A percentile compares a stretch with the other conserved stretches of the same genome.
Conservation (phyloP, 2,113 vertebrate genomes). For the Tragulus kanchil region DNA sequence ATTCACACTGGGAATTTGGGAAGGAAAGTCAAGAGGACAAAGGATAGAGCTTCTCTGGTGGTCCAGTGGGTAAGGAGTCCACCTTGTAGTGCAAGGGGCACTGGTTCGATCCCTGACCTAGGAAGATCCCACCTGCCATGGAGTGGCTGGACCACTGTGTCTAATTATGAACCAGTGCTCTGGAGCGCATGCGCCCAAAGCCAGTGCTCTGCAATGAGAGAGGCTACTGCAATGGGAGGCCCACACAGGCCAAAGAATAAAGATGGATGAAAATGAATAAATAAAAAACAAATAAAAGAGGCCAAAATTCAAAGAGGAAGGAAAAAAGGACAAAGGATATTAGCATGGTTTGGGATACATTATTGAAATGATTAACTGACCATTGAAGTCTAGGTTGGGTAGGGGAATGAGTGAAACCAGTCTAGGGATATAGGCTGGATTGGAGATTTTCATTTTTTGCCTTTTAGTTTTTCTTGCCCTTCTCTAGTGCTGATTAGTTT, state of each 20-base stretch:
- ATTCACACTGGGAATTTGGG: background rate
- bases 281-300: too few relatives aligned
- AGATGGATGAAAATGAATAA: too few relatives aligned
- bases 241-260: too few relatives aligned
- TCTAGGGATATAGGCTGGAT: background rate
- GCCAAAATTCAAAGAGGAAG: background rate
- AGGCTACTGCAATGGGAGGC: too few relatives aligned
- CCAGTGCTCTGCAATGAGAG: too few relatives aligned
- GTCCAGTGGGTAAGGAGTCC: too few relatives aligned
- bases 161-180: too few relatives aligned
- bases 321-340: background rate
- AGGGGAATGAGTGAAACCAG: background rate
- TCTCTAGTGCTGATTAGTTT: background rate
- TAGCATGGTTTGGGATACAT: background rate
- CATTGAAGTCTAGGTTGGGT: background rate
- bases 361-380: background rate
- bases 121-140: too few relatives aligned
- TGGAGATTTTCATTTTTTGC: slow-evolving; percentile 1
- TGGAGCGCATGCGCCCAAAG: too few relatives aligned
- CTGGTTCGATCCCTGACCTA: too few relatives aligned
- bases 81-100: too few relatives aligned
- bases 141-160: too few relatives aligned
- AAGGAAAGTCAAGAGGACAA: background rate
- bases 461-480: background rate
- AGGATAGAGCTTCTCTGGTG: background rate